Evolutionary conservation across 1,140 invertebrate species (phyloP), one percentile per base, ranked within the genome.

Genomic region (Nilaparvata lugens): DNA sequence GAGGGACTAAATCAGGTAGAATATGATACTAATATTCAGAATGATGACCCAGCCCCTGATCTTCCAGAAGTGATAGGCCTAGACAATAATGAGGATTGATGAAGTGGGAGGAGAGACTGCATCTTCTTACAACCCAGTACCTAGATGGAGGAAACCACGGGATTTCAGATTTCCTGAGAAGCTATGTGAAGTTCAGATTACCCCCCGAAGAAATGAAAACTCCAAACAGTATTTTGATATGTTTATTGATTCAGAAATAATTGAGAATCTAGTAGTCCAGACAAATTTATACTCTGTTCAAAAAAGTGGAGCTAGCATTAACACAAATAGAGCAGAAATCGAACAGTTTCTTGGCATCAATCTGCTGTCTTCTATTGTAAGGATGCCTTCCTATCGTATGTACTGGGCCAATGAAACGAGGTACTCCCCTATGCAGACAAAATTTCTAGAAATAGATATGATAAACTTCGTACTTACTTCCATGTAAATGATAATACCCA

Each of bases 351-450:
- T 69, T 42, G 67, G 62, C 18, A 66, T 67, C 18, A 25, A 43
- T 19, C 40, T 70, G 43, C 25, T 64, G 13, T 66, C 64, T 58
- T 64, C 65, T 24, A 51, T 68, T 23, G 38, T 64, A 7, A 61
- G 56, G 58, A 56, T 65, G 54, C 56, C 63, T 35, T 56, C 23
- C 19, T 61, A 63, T 23, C 45, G 38, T 42, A 35, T 60, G 21
- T 72, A 72, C 52, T 72, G 71, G 68, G 52, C 52, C 5, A 16
- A 24, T 23, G 52, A 16, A 24, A 24, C 52, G 5, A 23, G 52
- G 23, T 51, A 51, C 13, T 3, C 45, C 11, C 45, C 45, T 6
- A 35, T 35, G 31, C 54, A n/a, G 54, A 56, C 11, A 38, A 9
- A n/a, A 56, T 35, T 9, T 56, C 31, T 16, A 5, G 54, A 14